Percentiles rank a stretch among this genome's conserved stretches.
Conservation (phyloP, 2,888 invertebrate genomes). For the Leuctra nigra region DNA sequence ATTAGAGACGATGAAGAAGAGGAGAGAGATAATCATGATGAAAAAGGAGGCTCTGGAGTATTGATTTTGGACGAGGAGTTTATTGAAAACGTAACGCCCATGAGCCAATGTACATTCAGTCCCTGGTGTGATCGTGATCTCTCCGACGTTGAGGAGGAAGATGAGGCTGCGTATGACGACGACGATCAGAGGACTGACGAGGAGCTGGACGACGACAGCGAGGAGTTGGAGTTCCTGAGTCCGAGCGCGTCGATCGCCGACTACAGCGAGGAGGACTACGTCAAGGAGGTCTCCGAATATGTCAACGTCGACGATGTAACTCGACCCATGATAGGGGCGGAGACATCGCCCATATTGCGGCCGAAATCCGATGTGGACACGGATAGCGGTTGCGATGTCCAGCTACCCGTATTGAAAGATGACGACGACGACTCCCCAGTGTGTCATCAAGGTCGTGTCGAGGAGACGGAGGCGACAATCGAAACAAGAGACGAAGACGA, state of each 20-base stretch:
- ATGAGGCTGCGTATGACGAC: background rate
- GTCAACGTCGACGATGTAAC: too few relatives aligned
- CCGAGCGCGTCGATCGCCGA: background rate
- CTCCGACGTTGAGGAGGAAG: conserved; percentile 10
- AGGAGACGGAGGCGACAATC: background rate
- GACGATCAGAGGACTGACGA: background rate
- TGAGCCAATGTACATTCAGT: too few relatives aligned
- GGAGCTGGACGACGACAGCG: background rate
- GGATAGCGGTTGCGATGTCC: too few relatives aligned
- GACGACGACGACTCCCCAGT: background rate
- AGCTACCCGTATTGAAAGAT: background rate
- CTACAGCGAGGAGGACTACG: background rate
- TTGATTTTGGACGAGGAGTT: background rate
- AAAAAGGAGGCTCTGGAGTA: background rate
- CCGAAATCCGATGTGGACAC: too few relatives aligned
- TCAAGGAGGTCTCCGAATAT: too few relatives aligned
- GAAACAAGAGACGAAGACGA: background rate
- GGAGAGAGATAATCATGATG: background rate
- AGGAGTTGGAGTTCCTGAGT: background rate
- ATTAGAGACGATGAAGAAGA: background rate
- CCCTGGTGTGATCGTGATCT: conserved; percentile 3
- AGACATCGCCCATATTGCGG: too few relatives aligned
- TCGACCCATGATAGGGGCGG: too few relatives aligned
- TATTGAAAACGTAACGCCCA: too few relatives aligned
- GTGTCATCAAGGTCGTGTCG: background rate